Percentiles rank a stretch among this genome's conserved stretches.
phyloP scores from a whole-genome alignment of 2,888 invertebrate species.

The Clivina fossor region DNA sequence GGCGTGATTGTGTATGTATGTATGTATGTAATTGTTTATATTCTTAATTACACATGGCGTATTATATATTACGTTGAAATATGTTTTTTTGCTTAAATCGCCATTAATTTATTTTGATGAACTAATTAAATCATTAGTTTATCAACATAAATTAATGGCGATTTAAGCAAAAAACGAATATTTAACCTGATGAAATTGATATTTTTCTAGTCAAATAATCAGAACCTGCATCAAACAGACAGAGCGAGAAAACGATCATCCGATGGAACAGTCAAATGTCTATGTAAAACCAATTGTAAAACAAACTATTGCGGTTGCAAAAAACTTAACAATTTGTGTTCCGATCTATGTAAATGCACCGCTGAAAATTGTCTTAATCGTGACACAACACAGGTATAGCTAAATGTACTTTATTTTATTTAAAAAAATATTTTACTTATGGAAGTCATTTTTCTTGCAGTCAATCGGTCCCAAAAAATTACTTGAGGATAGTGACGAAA shows the following conservation, averaged over 20 bases:
- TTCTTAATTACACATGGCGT: no score
- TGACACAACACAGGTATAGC: slow-evolving; percentile 1
- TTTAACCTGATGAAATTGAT: no score
- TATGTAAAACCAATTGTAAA: slow-evolving; percentile 61
- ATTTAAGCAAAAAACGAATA: no score
- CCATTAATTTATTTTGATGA: no score
- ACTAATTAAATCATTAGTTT: no score
- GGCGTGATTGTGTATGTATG: no score
- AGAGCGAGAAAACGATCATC: slow-evolving; percentile 56
- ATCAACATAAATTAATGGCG: no score
- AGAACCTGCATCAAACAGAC: background rate
- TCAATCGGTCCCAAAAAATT: background rate
- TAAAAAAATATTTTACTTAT: background rate
- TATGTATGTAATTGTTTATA: no score
- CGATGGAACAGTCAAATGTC: slow-evolving; percentile 62
- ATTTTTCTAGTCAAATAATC: no score
- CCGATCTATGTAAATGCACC: slow-evolving; percentile 58
- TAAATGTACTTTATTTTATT: background rate
- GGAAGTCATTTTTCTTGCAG: slow-evolving; percentile 12
- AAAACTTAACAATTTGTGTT: slow-evolving; percentile 56
- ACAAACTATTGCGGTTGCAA: slow-evolving; percentile 63
- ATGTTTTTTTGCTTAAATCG: no score
- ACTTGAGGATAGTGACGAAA: slow-evolving; percentile 15
- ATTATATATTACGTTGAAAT: no score
- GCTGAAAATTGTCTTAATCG: slow-evolving; percentile 52